A percentile compares a stretch with the other conserved stretches of the same genome.
Conservation (phyloP, 1,140 invertebrate species). For the Manduca sexta region DNA sequence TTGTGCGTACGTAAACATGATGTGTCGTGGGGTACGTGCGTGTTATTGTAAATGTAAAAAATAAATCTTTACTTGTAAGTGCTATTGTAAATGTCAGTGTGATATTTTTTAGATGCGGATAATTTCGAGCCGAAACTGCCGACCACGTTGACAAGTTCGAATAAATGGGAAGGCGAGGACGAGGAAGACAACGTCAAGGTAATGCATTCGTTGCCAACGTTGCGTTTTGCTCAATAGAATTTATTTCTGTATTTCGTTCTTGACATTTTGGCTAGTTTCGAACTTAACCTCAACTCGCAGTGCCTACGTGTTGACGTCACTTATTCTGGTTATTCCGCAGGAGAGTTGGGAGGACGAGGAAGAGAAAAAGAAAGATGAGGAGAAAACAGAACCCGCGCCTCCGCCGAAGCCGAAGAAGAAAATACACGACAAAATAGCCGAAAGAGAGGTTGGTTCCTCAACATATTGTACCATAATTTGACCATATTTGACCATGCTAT, state of each 20-base stretch:
- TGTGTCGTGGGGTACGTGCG: conserved; percentile 67
- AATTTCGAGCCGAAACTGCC: conserved; percentile 71
- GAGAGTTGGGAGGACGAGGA: conserved; percentile 92
- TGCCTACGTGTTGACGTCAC: conserved; percentile 60
- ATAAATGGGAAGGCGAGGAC: conserved; percentile 93
- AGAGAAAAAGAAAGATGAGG: conserved; percentile 77
- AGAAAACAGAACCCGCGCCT: conserved; percentile 69
- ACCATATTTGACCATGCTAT: conserved; percentile 16
- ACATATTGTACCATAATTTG: conserved; percentile 10
- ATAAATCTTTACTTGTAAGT: conserved; percentile 19
- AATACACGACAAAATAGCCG: conserved; percentile 83
- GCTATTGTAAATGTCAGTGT: conserved; percentile 22
- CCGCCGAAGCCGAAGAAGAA: conserved; percentile 79
- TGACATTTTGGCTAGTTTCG: no score
- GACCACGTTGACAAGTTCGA: conserved; percentile 70
- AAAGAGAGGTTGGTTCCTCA: conserved; percentile 78
- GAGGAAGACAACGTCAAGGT: conserved; percentile 91
- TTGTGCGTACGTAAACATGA: conserved; percentile 55
- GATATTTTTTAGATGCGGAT: conserved; percentile 65
- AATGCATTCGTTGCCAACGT: conserved; percentile 48
- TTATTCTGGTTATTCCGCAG: conserved; percentile 73
- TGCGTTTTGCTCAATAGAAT: not conserved
- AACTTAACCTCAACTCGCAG: conserved; percentile 55
- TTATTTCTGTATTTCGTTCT: conserved; percentile 8
- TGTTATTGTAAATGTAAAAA: conserved; percentile 14